phyloP scores from a whole-genome alignment of 2,888 invertebrate species.

The Drosophila testacea region DNA sequence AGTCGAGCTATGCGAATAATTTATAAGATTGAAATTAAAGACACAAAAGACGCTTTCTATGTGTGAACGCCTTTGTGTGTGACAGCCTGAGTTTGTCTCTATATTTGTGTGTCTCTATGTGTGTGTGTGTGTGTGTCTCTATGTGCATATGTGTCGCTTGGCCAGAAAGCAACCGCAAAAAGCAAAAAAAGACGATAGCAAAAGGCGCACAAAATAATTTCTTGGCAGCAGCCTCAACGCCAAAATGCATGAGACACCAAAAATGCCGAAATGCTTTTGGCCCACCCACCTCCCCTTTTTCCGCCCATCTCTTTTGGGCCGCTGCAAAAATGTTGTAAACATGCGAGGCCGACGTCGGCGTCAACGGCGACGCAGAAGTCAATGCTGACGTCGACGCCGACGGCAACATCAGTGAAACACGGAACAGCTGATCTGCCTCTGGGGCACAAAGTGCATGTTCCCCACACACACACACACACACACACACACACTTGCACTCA shows the following conservation, averaged over 20 bases:
- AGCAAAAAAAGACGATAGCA: conserved; percentile 26
- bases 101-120: no score
- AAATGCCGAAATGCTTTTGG: conserved; percentile 45
- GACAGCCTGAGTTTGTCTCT: conserved; percentile 1
- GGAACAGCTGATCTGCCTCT: conserved; percentile 62
- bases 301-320: conserved; percentile 6
- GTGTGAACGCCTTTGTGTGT: conserved; percentile 1
- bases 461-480: conserved; percentile 22
- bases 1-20: conserved; percentile 63
- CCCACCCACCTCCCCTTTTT: background rate
- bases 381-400: conserved; percentile 22
- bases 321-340: conserved; percentile 69
- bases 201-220: conserved; percentile 43
- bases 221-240: conserved; percentile 50
- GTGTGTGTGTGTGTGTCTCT: conserved; percentile 14
- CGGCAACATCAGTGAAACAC: conserved; percentile 33
- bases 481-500: conserved; percentile 17
- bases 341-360: conserved; percentile 57
- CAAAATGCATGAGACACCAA: conserved; percentile 24
- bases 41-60: conserved; percentile 38
- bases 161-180: conserved; percentile 29
- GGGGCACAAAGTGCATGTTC: conserved; percentile 29
- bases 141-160: conserved; percentile 15
- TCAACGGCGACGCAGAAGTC: background rate
- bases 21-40: conserved; percentile 67